These are phyloP conservation scores for Porites lutea DNA, from an alignment of 64 coral and sea anemone species.

Conservation along the genomic window DNA sequence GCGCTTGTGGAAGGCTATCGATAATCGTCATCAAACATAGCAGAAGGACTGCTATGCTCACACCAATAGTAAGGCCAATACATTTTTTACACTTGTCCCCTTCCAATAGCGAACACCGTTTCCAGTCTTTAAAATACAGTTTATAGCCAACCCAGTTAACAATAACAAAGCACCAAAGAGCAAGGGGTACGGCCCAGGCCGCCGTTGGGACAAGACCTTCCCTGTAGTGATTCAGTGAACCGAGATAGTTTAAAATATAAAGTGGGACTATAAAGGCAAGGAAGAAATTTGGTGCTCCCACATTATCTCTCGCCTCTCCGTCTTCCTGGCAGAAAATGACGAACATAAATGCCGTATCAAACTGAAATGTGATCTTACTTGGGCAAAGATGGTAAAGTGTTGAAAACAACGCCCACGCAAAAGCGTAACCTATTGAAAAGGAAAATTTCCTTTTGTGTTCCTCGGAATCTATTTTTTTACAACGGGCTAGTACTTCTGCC, in stretches of 20 bases:
- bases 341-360: constrained; percentile 84
- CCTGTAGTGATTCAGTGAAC: constrained; percentile 26
- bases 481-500: constrained; percentile 54
- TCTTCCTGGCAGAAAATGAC: constrained; percentile 61
- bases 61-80: not conserved
- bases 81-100: not conserved
- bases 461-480: not conserved
- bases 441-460: constrained; percentile 59
- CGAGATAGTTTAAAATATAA: constrained; percentile 71
- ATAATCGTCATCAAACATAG: not conserved
- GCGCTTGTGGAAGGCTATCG: not conserved
- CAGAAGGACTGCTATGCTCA: not conserved
- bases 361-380: constrained; percentile 68
- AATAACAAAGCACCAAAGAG: not conserved
- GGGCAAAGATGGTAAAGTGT: constrained; percentile 78
- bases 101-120: too few species aligned
- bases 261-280: constrained; percentile 66
- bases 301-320: not conserved
- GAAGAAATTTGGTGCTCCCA: constrained; percentile 61
- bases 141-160: not conserved
- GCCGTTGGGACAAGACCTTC: not conserved
- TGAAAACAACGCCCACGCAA: constrained; percentile 80
- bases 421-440: constrained; percentile 79
- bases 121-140: not conserved
- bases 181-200: not conserved